These are phyloP conservation scores for Helogale parvula DNA, from an alignment of 2,113 vertebrate genomes.

Conservation along the genomic window DNA sequence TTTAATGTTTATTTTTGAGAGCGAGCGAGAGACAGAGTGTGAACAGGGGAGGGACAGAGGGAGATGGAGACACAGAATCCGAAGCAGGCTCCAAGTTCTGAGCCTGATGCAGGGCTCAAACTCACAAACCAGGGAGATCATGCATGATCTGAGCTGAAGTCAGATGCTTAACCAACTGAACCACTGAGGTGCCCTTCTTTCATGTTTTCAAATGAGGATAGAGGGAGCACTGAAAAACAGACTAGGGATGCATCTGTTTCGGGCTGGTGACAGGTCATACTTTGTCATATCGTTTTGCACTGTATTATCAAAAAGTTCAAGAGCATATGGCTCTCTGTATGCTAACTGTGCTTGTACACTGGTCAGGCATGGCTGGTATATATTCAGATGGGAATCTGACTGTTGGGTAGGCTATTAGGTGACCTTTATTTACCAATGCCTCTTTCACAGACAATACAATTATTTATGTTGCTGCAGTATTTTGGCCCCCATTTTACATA, in stretches of 20 bases:
- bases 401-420: constrained; percentile 93
- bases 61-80: too few species aligned
- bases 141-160: too few species aligned
- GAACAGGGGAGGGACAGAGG: too few species aligned
- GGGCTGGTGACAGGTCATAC: constrained; percentile 93
- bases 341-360: constrained; percentile 93
- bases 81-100: too few species aligned
- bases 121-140: too few species aligned
- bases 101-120: too few species aligned
- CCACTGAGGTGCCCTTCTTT: constrained; percentile 82
- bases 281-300: constrained; percentile 93
- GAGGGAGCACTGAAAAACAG: constrained; percentile 94
- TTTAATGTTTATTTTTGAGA: too few species aligned
- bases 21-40: too few species aligned
- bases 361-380: constrained; percentile 89
- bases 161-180: too few species aligned
- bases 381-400: constrained; percentile 94
- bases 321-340: constrained; percentile 91
- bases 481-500: constrained; percentile 68
- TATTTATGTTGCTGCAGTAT: constrained; percentile 90
- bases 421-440: constrained; percentile 93
- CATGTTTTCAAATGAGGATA: constrained; percentile 94
- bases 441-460: constrained; percentile 95
- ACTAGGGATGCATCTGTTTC: constrained; percentile 93
- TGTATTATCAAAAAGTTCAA: constrained; percentile 92